phyloP scores from a whole-genome alignment of 2,797 vertebrate genomes.

The Clarias laeviceps region DNA sequence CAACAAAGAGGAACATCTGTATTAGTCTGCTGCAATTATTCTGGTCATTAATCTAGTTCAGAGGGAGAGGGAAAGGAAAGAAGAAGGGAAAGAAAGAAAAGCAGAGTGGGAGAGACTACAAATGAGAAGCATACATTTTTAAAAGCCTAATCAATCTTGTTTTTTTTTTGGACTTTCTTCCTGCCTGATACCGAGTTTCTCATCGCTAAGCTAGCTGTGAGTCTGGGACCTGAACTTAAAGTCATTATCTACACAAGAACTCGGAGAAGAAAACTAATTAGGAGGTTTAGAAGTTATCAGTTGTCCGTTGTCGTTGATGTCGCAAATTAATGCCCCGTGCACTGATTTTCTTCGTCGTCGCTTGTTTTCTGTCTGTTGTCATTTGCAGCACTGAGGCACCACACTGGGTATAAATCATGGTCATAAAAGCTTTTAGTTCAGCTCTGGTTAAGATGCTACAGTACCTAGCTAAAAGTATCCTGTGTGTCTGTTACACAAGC shows the following conservation, averaged over 20 bases:
- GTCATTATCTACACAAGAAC: constrained; percentile 29
- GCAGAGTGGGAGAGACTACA: constrained; percentile 12
- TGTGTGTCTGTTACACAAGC: neutral
- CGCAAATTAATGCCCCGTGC: neutral
- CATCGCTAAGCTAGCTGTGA: constrained; percentile 18
- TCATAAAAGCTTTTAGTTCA: neutral
- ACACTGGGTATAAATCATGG: neutral
- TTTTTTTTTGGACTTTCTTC: constrained; percentile 32
- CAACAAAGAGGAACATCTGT: constrained; percentile 66
- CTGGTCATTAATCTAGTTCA: constrained; percentile 75
- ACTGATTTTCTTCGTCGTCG: neutral
- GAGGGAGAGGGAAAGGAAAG: constrained; percentile 1
- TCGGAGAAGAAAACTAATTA: constrained; percentile 23
- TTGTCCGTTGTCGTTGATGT: neutral
- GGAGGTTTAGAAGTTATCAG: constrained; percentile 19
- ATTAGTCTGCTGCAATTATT: constrained; percentile 74
- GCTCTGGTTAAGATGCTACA: neutral
- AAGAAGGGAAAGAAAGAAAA: constrained; percentile 16
- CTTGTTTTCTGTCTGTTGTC: neutral
- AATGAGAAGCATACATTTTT: constrained; percentile 38
- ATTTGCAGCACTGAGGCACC: neutral
- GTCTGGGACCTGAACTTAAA: constrained; percentile 30
- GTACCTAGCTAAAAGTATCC: neutral
- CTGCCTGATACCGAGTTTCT: constrained; percentile 26
- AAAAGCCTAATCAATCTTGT: constrained; percentile 52